Percentiles rank a stretch among this genome's conserved stretches.
These are phyloP conservation scores for Noctua fimbriata DNA, from an alignment of 2,888 invertebrate genomes.

Conservation along the genomic window DNA sequence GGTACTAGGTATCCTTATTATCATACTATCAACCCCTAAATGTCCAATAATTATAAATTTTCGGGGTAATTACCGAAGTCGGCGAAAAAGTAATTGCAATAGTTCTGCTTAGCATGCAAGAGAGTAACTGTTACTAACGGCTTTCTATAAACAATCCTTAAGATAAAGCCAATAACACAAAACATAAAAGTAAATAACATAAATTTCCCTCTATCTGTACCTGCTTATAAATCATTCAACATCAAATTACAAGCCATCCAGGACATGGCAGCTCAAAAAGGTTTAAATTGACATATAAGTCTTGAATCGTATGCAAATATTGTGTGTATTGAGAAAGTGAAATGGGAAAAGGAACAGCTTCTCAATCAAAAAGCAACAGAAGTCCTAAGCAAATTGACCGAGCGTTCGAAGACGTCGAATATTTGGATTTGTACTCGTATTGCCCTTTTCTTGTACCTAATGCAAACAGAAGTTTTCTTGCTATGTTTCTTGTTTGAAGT, in stretches of 20 bases:
- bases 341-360: conserved; percentile 67
- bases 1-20: not conserved
- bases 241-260: not conserved
- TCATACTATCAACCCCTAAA: not conserved
- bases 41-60: not conserved
- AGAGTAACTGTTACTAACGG: not conserved
- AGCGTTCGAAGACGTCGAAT: conserved; percentile 72
- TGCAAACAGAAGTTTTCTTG: conserved; percentile 72
- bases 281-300: conserved; percentile 31
- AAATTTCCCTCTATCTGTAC: not conserved
- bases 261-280: conserved; percentile 11
- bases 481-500: conserved; percentile 56
- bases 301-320: conserved; percentile 58
- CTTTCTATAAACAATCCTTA: not conserved
- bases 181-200: not conserved
- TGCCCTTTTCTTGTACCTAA: conserved; percentile 73
- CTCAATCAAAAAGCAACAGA: conserved; percentile 68
- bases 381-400: conserved; percentile 84
- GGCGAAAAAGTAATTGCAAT: not conserved
- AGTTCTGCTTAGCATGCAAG: not conserved
- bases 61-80: not conserved
- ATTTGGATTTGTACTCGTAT: conserved; percentile 75
- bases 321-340: conserved; percentile 59
- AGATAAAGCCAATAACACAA: not conserved
- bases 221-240: not conserved